Evolutionary conservation across 2,888 invertebrate species (phyloP), one percentile per base, ranked within the genome.

Genomic region (Trachelus iudaicus): DNA sequence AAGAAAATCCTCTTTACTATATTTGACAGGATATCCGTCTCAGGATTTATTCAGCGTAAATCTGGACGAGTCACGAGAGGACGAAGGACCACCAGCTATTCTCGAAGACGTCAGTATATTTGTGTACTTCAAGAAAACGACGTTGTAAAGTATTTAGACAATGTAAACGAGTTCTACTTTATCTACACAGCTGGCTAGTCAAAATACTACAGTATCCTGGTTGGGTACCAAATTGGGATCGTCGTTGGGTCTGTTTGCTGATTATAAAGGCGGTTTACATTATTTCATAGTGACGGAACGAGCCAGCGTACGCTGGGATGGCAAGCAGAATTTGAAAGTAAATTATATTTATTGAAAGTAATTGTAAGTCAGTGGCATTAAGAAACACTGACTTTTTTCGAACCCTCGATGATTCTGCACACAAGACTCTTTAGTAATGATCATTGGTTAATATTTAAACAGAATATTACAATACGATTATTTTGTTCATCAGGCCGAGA

Each of bases 291-390:
- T 88, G 11, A 87, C 92, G 56, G 92, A 93, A 85, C 91, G 88
- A 83, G 93, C 91, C 6, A 89, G 92, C 31, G 89, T 93, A 31
- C 90, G 92, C 76, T 93, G 92, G 93, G 87, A 91, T 82, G 91
- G 89, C n/a, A 89, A 89, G 89, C 90, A 87, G 85, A 83, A 86
- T 34, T 83, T 89, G 79, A 86, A 83, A 80, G 88, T 87, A 82
- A 82, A 83, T 79, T 75, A 31, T 3, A n/a, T 37, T n/a, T 2
- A 30, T 23, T 30, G 34, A 37, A 35, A 37, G 31, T 74, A 74
- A 74, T n/a, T 11, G n/a, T 34, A 34, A 71, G 9, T 56, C 9
- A 56, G 23, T 56, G 56, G 15, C 73, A 33, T n/a, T 73, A 40
- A 40, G n/a, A 68, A 79, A 69, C 78, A 76, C 11, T 56, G 23